Base-by-base conservation (phyloP, 2,888 invertebrate species). In the Drosophila ustulata region DNA sequence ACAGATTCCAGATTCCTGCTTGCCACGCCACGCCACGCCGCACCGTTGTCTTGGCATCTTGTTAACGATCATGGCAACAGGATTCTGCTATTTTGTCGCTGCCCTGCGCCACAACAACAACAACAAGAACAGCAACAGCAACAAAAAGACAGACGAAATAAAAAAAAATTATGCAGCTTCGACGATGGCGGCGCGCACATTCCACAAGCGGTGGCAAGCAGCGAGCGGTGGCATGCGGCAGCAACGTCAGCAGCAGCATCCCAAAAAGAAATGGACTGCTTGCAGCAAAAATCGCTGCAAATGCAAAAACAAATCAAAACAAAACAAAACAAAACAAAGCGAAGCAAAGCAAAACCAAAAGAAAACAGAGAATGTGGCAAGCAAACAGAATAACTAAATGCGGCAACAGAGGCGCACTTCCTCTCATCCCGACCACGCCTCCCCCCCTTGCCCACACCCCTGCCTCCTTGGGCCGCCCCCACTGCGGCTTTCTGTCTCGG, bases 61-160 rank as follows among this genome's bases (percentile, higher is more conserved):
- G 89, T 85, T 85, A 85, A 89, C 85, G 85, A 85, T 89, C 89
- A 89, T 84, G 88, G 89, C 85, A 85, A 89, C 85, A 85, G 89
- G 89, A 88, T 85, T 85, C 89, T 88, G 85, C 85, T 85, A 85
- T 85, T 85, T 85, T 85, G 89, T 89, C 86, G 88, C 83, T 88
- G 82, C 85, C 73, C 88, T 85, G 88, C 82, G 82, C 83, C 86
- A 77, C 71, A 59, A 56, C 50, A 55, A 45, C 79, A 62, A 52
- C 28, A 68, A 39, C 13, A 46, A 41, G 28, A 37, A 39, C 23
- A 34, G 41, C 43, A 66, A 56, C 53, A 55, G 7, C 7, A 39
- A 46, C 51, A 43, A 43, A 34, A 34, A 30, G 18, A 18, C 18
- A 18, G 18, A 30, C 30, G 7, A 30, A 30, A 30, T 6, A 8